Evolutionary conservation across 1,140 invertebrate species (phyloP), one percentile per base, ranked within the genome.

Genomic region (Lanistes nyassanus): DNA sequence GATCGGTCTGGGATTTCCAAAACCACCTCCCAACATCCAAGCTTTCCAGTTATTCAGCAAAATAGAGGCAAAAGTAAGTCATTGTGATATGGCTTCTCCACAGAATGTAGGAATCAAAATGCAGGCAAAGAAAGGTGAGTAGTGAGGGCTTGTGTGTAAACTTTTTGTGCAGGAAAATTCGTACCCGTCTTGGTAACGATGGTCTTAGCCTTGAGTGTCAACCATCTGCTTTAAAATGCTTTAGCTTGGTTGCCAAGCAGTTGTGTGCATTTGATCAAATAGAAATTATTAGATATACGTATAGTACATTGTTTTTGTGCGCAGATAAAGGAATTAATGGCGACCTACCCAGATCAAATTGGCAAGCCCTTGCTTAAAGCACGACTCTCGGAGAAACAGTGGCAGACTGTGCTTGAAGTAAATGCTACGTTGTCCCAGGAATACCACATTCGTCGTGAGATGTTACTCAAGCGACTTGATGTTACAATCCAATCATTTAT

Each of bases 401-500:
- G 96, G 96, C 90, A 93, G 55, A 88, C 92, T 19, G 82, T 98
- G 3, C 90, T 93, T 51, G 88, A 91, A 21, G 85, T 94, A 2
- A 94, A 96, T 82, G 88, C 91, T 11, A 92, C 95, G 77, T 90
- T 98, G 82, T 91, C 92, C 53, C 90, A 92, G 11, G 97, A 98
- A 84, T 98, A 97, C 85, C 91, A 92, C 83, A 91, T 95, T 56
- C 90, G 97, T 75, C 90, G 96, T 74, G 94, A 97, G 85, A 96
- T 97, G 92, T 92, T 98, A 78, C 88, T 98, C 2, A 97, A 96
- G 76, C 91, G 97, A 68, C 88, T 98, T 58, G 97, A 98, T 90
- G 96, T 97, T 55, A 99, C 97, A 5, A 93, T 98, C 83, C 95
- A 97, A 88, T 98, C 96, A 34, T 98, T 98, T 89, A 85, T 85